Evolutionary conservation across 2,797 vertebrate genomes (phyloP).

Genomic region (Pelochelys cantorii): DNA sequence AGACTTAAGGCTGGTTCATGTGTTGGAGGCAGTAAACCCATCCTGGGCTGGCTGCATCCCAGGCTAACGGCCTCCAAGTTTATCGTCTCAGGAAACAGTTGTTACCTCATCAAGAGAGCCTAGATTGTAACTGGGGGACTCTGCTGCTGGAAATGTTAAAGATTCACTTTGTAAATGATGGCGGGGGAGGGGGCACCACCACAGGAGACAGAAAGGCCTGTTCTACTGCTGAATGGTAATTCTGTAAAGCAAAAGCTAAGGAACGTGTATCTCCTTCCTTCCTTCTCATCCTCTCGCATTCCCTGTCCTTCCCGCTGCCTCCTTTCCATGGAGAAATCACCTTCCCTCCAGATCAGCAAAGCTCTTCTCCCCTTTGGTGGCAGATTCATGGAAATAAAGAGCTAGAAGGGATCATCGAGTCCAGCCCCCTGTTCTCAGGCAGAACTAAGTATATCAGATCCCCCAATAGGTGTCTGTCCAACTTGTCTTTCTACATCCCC

Average conservation of each 20-base stretch:
- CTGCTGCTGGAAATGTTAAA: neutral
- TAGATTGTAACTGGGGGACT: neutral
- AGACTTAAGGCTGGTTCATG: neutral
- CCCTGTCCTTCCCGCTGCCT: neutral
- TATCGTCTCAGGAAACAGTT: neutral
- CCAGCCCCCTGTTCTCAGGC: neutral
- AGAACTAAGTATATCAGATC: neutral
- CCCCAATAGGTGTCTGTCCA: too few relatives aligned
- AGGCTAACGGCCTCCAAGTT: neutral
- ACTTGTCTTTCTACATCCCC: neutral
- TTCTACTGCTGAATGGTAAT: neutral
- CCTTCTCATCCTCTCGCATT: neutral
- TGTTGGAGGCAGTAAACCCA: neutral
- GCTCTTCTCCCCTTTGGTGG: neutral
- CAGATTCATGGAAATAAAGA: neutral
- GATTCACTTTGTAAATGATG: neutral
- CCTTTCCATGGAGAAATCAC: neutral
- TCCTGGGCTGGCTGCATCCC: neutral
- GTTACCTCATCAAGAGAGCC: neutral
- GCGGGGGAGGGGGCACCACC: too few relatives aligned
- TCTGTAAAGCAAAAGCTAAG: neutral
- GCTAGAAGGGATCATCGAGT: neutral
- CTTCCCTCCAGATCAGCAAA: neutral
- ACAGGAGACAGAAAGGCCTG: neutral
- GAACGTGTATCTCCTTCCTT: neutral